Evolutionary conservation across 2,797 vertebrate genomes (phyloP).

Genomic region (Hirundo rustica): DNA sequence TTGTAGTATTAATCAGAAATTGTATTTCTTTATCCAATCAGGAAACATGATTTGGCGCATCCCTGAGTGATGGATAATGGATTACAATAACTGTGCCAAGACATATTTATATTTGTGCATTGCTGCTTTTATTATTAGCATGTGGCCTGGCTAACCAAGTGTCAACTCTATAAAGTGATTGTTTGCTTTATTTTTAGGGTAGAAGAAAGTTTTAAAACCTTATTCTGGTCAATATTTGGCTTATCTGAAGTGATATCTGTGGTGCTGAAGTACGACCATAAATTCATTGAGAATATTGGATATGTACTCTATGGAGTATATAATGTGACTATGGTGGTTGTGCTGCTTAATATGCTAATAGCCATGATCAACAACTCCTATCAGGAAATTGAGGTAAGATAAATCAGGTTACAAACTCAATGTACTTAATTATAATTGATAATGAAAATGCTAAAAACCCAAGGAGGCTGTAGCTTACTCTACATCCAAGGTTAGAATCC

Average conservation of each 20-base stretch:
- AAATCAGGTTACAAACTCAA: background rate
- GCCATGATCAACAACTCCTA: slow-evolving; percentile 99
- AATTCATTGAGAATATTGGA: slow-evolving; percentile 98
- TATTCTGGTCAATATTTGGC: slow-evolving; percentile 98
- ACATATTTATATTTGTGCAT: background rate
- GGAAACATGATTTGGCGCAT: background rate
- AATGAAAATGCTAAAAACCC: background rate
- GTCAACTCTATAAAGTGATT: background rate
- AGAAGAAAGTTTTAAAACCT: slow-evolving; percentile 98
- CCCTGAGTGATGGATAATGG: background rate
- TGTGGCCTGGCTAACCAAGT: background rate
- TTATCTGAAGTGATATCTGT: slow-evolving; percentile 97
- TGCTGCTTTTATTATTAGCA: background rate
- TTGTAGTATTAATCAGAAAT: background rate
- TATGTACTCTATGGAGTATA: slow-evolving; percentile 96
- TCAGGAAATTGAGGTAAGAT: slow-evolving; percentile 94
- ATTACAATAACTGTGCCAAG: background rate
- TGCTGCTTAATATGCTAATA: slow-evolving; percentile 97
- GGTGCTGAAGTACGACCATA: slow-evolving; percentile 97
- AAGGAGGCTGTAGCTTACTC: background rate
- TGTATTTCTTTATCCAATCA: background rate
- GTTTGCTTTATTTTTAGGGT: slow-evolving; percentile 80
- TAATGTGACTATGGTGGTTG: slow-evolving; percentile 98
- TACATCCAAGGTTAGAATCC: background rate
- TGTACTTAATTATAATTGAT: background rate